Base-by-base conservation (phyloP, 2,888 invertebrate species). In the Steinernema carpocapsae region DNA sequence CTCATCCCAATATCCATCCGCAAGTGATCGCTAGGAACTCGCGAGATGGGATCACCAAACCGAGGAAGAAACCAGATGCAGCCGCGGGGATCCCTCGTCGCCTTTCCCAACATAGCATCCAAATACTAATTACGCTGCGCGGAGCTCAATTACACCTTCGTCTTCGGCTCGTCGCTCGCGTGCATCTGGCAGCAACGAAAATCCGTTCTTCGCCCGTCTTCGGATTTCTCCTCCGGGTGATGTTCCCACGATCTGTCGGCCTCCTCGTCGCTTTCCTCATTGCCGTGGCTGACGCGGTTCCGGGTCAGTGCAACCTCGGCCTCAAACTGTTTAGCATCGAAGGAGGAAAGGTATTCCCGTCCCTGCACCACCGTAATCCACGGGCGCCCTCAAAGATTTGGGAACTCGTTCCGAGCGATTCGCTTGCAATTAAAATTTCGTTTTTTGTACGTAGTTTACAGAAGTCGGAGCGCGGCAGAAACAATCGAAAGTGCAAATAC, bases 321-420 rank as follows among this genome's bases (percentile, higher is more conserved):
- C 83, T 83, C 74, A 87, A 87, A 72, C 71, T 86, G n/a, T 86
- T 82, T 76, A 83, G 84, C 19, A 78, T 84, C 43, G 86, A 86
- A 72, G 80, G 78, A 7, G 86, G 85, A 51, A 83, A 82, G 74
- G 86, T 85, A 71, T 75, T 79, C 74, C n/a, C 19, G 24, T 10
- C 17, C 24, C 17, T 37, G 24, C 19, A 71, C 24, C 22, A 22
- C 48, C 24, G 43, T 17, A 71, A 29, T 4, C 45, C 29, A 29
- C 51, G 19, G 17, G 51, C 19, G 24, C 19, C 19, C 51, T 51
- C 12, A 12, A 24, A 24, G 19, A 24, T 51, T 51, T 6, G 37
- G 10, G 37, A 37, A 37, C 37, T 37, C 37, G 37, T 37, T 37
- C 37, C 37, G 37, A 37, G 37, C 10, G n/a, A n/a, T 26, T 7